These are phyloP conservation scores for Idaea dimidiata DNA, from an alignment of 2,888 invertebrate species.

Conservation along the genomic window DNA sequence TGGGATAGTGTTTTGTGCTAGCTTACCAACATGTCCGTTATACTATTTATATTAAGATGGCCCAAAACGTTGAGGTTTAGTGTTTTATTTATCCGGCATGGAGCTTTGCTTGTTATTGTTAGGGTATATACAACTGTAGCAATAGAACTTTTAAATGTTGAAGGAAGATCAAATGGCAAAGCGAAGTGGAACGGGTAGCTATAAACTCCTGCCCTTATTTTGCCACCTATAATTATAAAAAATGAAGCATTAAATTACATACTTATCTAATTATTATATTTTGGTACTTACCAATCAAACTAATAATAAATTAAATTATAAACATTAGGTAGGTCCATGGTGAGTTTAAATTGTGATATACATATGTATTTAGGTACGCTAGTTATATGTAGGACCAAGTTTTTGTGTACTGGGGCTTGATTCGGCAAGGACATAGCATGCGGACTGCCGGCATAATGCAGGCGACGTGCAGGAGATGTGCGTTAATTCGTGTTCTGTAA, in stretches of 20 bases:
- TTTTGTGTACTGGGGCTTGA: too few relatives aligned
- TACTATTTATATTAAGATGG: slow-evolving; percentile 56
- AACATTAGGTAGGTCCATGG: neutral
- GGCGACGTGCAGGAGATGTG: too few relatives aligned
- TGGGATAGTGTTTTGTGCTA: slow-evolving; percentile 8
- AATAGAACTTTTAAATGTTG: slow-evolving; percentile 59
- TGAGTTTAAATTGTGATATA: neutral
- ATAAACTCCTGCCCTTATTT: slow-evolving; percentile 48
- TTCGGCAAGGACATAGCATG: too few relatives aligned
- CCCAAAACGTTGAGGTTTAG: slow-evolving; percentile 49
- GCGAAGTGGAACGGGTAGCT: slow-evolving; percentile 62
- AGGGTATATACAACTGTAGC: slow-evolving; percentile 57
- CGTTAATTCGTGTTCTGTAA: too few relatives aligned
- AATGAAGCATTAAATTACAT: neutral
- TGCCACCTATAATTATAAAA: slow-evolving; percentile 42
- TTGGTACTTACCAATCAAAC: too few relatives aligned
- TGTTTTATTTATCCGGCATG: slow-evolving; percentile 42
- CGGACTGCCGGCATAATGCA: too few relatives aligned
- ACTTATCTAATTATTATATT: neutral
- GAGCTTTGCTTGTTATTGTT: slow-evolving; percentile 54
- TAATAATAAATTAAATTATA: too few relatives aligned
- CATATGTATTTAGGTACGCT: too few relatives aligned
- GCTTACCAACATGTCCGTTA: slow-evolving; percentile 53
- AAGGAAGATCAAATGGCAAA: slow-evolving; percentile 59
- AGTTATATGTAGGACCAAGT: too few relatives aligned